Conservation (phyloP, 2,888 invertebrate genomes). For the Schizaphis graminum region DNA sequence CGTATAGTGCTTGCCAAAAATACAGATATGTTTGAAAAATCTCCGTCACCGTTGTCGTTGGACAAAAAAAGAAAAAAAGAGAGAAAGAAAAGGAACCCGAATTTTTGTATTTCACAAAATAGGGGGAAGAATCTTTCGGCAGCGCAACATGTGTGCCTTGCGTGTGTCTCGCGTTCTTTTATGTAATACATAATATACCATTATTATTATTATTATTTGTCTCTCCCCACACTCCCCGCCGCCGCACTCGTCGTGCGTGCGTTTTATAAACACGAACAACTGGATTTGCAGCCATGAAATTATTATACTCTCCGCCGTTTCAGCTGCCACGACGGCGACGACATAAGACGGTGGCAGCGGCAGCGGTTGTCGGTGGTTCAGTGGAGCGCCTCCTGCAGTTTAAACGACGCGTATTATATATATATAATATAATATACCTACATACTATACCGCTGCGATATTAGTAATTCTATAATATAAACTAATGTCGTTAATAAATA, state of each 20-base stretch:
- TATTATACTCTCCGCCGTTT: slow-evolving; percentile 53
- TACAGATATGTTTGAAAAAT: slow-evolving; percentile 23
- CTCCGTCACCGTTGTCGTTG: slow-evolving; percentile 19
- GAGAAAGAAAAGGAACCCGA: not conserved
- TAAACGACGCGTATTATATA: slow-evolving; percentile 6
- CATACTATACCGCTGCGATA: not conserved
- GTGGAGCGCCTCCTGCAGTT: not conserved
- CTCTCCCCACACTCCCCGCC: not conserved
- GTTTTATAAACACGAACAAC: slow-evolving; percentile 56
- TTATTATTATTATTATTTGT: slow-evolving; percentile 50
- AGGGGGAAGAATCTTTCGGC: slow-evolving; percentile 32
- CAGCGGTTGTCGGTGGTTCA: slow-evolving; percentile 37
- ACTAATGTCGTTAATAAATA: not conserved
- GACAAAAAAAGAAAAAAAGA: slow-evolving; percentile 9
- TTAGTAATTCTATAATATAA: not conserved
- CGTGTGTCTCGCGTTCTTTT: slow-evolving; percentile 54
- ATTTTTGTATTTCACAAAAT: not conserved
- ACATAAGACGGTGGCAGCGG: slow-evolving; percentile 23
- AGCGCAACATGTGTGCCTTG: slow-evolving; percentile 57
- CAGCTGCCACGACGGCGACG: slow-evolving; percentile 38
- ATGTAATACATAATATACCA: not conserved
- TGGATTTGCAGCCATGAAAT: slow-evolving; percentile 60
- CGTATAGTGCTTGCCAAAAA: not conserved
- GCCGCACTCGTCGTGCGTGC: not conserved
- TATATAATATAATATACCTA: not conserved